Evolutionary conservation across 2,113 vertebrate species (phyloP), one percentile per base, ranked within the genome.

Genomic region (Narcine bancroftii): DNA sequence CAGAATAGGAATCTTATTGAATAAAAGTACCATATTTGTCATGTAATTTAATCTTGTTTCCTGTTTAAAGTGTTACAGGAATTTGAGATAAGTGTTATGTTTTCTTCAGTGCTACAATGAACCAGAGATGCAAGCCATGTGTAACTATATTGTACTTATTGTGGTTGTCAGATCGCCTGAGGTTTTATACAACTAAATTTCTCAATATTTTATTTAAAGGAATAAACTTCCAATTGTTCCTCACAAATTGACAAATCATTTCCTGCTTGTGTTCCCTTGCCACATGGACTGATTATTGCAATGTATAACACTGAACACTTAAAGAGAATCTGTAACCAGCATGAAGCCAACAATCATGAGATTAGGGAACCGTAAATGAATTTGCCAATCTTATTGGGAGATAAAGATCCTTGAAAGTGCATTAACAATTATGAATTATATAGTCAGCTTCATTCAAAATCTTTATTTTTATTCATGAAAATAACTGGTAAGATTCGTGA

Each of bases 21-120:
- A 87, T 87, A n/a, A 87, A 87, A 60, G 81, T 60, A 87, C 53
- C n/a, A 36, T 87, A n/a, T 33, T 60, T 87, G 81, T 87, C 81
- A 63, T 87, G 53, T 87, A 87, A 87, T 63, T 17, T 36, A 87
- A 63, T 87, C 56, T 87, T 6, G 33, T 87, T 87, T 36, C 56
- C 53, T 87, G 36, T 56, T 17, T 56, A n/a, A 87, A 60, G 81
- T 87, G 81, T 87, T 87, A 87, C 53, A 53, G 81, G 81, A 87
- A 87, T 56, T 60, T 50, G n/a, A 63, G 33, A 87, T 87, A 50
- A 60, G 81, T 63, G 81, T 56, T 69, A 69, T 69, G 66, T 87
- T 63, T 87, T 39, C n/a, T 87, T 87, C 4, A 60, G 19, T 36
- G 81, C 81, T 87, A 17, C 26, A 17, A 60, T 60, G 81, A 87